Base-by-base conservation (phyloP, 2,113 vertebrate genomes). In the Theristicus caerulescens region DNA sequence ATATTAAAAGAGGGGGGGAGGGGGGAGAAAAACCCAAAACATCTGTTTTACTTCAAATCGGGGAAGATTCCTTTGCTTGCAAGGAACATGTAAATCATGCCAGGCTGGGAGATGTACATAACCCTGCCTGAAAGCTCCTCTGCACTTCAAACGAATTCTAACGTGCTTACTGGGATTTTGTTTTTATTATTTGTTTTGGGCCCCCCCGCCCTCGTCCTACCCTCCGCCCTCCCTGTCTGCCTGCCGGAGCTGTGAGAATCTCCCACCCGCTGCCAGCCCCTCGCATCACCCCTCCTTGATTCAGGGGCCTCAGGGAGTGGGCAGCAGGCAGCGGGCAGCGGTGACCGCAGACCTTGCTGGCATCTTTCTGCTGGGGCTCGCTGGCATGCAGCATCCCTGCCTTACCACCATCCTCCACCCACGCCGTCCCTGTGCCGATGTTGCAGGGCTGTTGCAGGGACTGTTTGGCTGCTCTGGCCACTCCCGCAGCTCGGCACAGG, bases 41-140 rank as follows among this genome's bases (percentile, higher is more conserved):
- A 98, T 98, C 97, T 98, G 98, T 94, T 98, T 98, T 97, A 95
- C 97, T 98, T 98, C 98, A 98, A 98, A 96, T 97, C 96, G 59
- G 95, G 26, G 49, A 97, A 97, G 97, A 98, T 97, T 98, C 97
- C 97, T 97, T 88, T 88, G 96, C 97, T 97, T 95, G 94, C 96
- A 88, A 98, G 95, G 96, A 98, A 98, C 96, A 97, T 97, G 98
- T 98, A 98, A 98, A 97, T 97, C 98, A 97, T n/a, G 88, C 16
- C 13, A 93, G 72, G 88, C 96, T 97, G 96, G 95, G 97, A 97
- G 96, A 97, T 95, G 97, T 96, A 71, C 97, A 96, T 94, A 97
- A 95, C 59, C 97, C 98, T 97, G 96, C 94, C 96, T 96, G 93
- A 96, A 97, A 97, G 94, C 93, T 95, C 86, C 82, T 85, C 94